phyloP scores from a whole-genome alignment of 2,113 vertebrate genomes.

The Nyctibius bracteatus region DNA sequence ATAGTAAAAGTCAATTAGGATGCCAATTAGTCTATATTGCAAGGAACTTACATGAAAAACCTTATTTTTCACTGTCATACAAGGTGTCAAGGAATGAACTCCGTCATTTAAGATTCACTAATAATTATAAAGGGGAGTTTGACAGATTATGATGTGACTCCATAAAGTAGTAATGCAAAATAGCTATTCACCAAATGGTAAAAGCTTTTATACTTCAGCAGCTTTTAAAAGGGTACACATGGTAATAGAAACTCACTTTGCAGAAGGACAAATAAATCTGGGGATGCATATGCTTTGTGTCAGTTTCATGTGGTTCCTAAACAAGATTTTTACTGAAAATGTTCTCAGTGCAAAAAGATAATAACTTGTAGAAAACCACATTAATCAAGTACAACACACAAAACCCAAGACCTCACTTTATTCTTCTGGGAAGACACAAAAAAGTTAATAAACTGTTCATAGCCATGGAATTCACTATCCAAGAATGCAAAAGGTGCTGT shows the following conservation, averaged over 20 bases:
- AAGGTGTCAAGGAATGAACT: conserved; percentile 51
- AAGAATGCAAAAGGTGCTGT: background rate
- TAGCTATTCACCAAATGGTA: conserved; percentile 52
- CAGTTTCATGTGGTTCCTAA: conserved; percentile 61
- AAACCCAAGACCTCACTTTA: background rate
- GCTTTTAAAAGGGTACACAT: conserved; percentile 58
- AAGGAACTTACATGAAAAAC: conserved; percentile 31
- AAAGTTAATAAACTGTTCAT: conserved; percentile 46
- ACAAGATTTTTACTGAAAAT: conserved; percentile 70
- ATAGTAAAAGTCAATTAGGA: conserved; percentile 63
- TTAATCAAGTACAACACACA: conserved; percentile 36
- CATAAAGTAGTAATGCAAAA: conserved; percentile 54
- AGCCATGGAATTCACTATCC: background rate
- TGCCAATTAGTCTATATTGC: conserved; percentile 59
- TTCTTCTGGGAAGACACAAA: conserved; percentile 12
- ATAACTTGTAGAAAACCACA: conserved; percentile 35
- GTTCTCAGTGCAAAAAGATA: conserved; percentile 45
- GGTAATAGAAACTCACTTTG: conserved; percentile 61
- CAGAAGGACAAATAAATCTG: conserved; percentile 69
- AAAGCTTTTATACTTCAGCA: conserved; percentile 63
- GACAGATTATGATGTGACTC: conserved; percentile 57
- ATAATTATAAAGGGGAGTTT: conserved; percentile 65
- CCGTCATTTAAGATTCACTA: conserved; percentile 57
- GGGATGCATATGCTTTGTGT: conserved; percentile 50
- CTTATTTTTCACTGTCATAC: conserved; percentile 52